A percentile compares a stretch with the other conserved stretches of the same genome.
Evolutionary conservation across 2,888 invertebrate species (phyloP).

Genomic region (Pycnomerus fuliginosus): DNA sequence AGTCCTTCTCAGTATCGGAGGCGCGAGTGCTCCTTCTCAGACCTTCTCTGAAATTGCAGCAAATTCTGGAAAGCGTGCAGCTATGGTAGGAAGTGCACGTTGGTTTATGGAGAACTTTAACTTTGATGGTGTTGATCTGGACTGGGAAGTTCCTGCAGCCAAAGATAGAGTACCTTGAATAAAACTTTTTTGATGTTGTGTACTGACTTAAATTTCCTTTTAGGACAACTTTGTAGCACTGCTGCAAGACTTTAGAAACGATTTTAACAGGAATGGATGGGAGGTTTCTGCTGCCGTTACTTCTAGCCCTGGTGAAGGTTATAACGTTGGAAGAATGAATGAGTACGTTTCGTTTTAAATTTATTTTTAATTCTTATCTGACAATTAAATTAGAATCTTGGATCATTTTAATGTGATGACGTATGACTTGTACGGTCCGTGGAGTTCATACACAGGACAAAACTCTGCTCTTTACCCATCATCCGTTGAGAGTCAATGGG

Average conservation of each 20-base stretch:
- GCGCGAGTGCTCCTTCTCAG: conserved; percentile 28
- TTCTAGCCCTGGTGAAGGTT: conserved; percentile 28
- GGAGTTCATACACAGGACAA: conserved; percentile 64
- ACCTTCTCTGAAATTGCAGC: conserved; percentile 51
- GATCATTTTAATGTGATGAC: conserved; percentile 71
- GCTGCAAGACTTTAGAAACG: conserved; percentile 53
- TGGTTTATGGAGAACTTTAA: conserved; percentile 57
- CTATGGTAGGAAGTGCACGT: conserved; percentile 59
- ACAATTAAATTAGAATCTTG: conserved; percentile 54
- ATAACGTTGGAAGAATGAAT: conserved; percentile 31
- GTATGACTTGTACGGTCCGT: conserved; percentile 70
- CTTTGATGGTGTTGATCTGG: conserved; percentile 72
- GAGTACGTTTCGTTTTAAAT: conserved; percentile 19
- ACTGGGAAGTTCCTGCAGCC: conserved; percentile 69
- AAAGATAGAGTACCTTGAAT: conserved; percentile 53
- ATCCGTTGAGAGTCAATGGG: conserved; percentile 38
- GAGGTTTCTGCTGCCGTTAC: conserved; percentile 29
- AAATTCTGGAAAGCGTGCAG: conserved; percentile 50
- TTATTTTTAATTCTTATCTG: background rate
- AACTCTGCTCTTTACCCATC: conserved; percentile 64
- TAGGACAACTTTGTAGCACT: conserved; percentile 36
- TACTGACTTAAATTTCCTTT: conserved; percentile 1
- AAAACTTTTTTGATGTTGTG: conserved; percentile 49
- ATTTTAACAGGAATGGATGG: conserved; percentile 26
- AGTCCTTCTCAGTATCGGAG: conserved; percentile 35